Base-by-base conservation (phyloP, 2,888 invertebrate species). In the Lysandra bellargus region DNA sequence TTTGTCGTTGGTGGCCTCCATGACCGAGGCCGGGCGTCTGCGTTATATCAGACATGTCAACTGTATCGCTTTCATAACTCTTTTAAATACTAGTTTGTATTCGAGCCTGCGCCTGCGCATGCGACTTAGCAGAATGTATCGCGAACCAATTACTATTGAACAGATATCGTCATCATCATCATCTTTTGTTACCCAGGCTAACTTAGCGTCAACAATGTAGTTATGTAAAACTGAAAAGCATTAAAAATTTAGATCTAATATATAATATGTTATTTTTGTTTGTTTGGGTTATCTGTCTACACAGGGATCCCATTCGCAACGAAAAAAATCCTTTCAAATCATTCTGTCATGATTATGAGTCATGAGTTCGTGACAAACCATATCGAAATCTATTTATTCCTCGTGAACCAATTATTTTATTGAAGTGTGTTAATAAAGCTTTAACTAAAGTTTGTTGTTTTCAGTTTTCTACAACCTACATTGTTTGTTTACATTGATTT, bases 11-110 rank as follows among this genome's bases (percentile, higher is more conserved):
- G 30, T 64, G 30, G 64, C 64, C 64, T 64, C 64, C 12, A 30
- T 40, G 73, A 17, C 37, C 73, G 73, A 40, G 73, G 73, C 73
- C 73, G 73, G 73, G 73, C 7, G 30, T 30, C 64, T 64, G 64
- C 80, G 80, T 80, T 80, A 82, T 80, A 57, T 86, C 87, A 87
- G 85, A 85, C 86, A 85, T 83, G 83, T 79, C 81, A 78, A 77
- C 78, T 81, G 80, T 82, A 86, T 88, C 84, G 84, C 85, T 91
- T 91, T 89, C 90, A 87, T 89, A 90, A 90, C 86, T 79, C 81
- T 79, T 79, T 84, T 86, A 83, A 85, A 85, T 82, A 84, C 86
- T 84, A 85, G 84, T 88, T 89, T 86, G 86, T 87, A 89, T 89
- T 87, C 87, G 82, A 30, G 14, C 17, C 64, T 69, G 78, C 78